phyloP scores from a whole-genome alignment of 2,113 vertebrate genomes.

The Cryptotis parvus region DNA sequence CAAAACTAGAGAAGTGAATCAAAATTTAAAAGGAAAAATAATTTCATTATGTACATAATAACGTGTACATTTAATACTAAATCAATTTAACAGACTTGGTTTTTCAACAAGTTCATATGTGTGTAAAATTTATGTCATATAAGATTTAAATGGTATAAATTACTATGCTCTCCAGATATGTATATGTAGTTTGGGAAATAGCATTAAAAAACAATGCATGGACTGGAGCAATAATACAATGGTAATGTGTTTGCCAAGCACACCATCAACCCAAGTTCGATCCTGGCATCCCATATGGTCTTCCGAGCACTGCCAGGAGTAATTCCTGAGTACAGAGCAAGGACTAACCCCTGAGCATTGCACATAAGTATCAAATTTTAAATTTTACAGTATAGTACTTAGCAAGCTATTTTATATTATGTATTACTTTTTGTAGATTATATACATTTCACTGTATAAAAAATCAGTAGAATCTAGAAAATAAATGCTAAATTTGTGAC shows the following conservation, averaged over 20 bases:
- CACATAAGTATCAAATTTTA: slow-evolving; percentile 52
- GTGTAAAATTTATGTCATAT: slow-evolving; percentile 21
- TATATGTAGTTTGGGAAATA: neutral
- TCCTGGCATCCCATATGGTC: too few species aligned
- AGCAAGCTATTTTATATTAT: neutral
- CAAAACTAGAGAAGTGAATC: slow-evolving; percentile 28
- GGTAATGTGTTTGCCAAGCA: too few species aligned
- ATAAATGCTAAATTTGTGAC: neutral
- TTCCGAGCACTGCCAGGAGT: too few species aligned
- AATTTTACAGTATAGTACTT: slow-evolving; percentile 37
- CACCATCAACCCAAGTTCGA: too few species aligned
- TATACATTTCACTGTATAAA: neutral
- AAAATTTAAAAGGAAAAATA: slow-evolving; percentile 22
- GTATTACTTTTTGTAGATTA: slow-evolving; percentile 2
- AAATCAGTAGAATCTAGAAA: neutral
- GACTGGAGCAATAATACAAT: too few species aligned
- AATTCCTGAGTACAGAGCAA: too few species aligned
- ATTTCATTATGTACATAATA: neutral
- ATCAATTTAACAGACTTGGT: slow-evolving; percentile 26
- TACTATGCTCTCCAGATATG: slow-evolving; percentile 5
- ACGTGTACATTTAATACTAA: neutral
- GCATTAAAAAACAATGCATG: slow-evolving; percentile 50
- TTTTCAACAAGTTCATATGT: neutral
- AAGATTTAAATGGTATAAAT: slow-evolving; percentile 62
- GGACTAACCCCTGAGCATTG: slow-evolving; percentile 36